Evolutionary conservation across 2,888 invertebrate genomes (phyloP).

Genomic region (Brachycybe producta): DNA sequence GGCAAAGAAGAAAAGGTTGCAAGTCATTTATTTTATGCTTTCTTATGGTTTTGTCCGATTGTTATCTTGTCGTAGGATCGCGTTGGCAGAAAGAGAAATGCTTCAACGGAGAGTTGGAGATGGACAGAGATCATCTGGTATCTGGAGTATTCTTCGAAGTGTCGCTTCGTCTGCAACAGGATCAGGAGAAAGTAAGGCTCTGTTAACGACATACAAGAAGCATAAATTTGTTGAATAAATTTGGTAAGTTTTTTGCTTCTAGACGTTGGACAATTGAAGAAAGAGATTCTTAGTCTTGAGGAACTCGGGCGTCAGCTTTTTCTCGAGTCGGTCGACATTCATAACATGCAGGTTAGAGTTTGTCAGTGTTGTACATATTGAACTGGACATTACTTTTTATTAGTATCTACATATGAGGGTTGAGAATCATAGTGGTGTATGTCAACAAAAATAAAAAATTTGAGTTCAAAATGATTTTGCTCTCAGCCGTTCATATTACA

Average conservation of each 20-base stretch:
- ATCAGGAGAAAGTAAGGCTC: slow-evolving; percentile 36
- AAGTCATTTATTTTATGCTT: not conserved
- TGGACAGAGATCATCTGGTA: slow-evolving; percentile 36
- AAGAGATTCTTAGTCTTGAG: slow-evolving; percentile 77
- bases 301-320: slow-evolving; percentile 88
- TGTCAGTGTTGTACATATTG: no score
- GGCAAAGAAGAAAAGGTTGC: slow-evolving; percentile 79
- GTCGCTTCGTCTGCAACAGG: slow-evolving; percentile 39
- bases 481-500: no score
- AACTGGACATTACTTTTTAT: no score
- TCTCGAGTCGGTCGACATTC: slow-evolving; percentile 86
- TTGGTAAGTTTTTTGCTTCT: slow-evolving; percentile 14
- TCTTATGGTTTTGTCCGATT: not conserved
- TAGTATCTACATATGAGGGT: not conserved
- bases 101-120: slow-evolving; percentile 8
- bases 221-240: not conserved
- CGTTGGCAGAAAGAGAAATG: slow-evolving; percentile 53
- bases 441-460: not conserved
- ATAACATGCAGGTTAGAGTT: slow-evolving; percentile 49
- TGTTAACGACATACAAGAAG: no score
- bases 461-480: no score
- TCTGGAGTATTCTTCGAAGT: slow-evolving; percentile 59
- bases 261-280: slow-evolving; percentile 66
- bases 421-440: no score
- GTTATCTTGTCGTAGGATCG: slow-evolving; percentile 43